Percentiles rank a stretch among this genome's conserved stretches.
Evolutionary conservation across 2,113 vertebrate genomes (phyloP).

Genomic region (Hucho hucho): DNA sequence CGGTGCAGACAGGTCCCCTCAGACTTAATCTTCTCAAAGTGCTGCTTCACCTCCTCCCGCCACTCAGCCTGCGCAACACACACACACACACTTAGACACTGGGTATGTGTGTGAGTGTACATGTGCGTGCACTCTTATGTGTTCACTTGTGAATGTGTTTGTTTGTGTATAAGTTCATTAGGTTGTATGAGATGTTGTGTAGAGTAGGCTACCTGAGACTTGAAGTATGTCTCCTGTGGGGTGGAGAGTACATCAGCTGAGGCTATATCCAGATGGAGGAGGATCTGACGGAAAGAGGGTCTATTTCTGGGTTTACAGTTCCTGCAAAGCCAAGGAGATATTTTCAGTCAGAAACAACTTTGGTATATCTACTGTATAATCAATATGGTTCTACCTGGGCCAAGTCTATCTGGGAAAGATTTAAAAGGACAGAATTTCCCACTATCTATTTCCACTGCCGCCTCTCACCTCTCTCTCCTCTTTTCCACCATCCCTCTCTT

Average conservation of each 20-base stretch:
- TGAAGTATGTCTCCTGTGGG: slow-evolving; percentile 96
- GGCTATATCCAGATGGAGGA: slow-evolving; percentile 94
- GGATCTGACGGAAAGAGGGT: slow-evolving; percentile 95
- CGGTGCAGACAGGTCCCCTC: slow-evolving; percentile 96
- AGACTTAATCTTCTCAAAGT: slow-evolving; percentile 98
- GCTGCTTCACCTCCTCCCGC: slow-evolving; percentile 95
- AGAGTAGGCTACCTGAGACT: slow-evolving; percentile 81
- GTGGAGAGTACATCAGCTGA: slow-evolving; percentile 95
- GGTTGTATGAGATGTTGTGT: neutral
- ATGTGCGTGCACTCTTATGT: neutral
- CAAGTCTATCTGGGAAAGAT: neutral
- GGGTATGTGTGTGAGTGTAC: neutral
- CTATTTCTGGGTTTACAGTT: slow-evolving; percentile 94
- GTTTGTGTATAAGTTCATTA: neutral
- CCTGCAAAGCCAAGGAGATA: slow-evolving; percentile 70
- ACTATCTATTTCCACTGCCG: slow-evolving; percentile 6
- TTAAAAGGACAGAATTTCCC: slow-evolving; percentile 22
- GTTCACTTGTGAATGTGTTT: neutral
- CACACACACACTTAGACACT: slow-evolving; percentile 2
- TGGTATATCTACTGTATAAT: slow-evolving; percentile 42
- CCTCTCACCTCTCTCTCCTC: neutral
- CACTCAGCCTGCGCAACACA: slow-evolving; percentile 84
- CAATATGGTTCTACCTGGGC: slow-evolving; percentile 32
- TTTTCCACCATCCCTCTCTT: neutral
- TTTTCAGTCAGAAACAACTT: slow-evolving; percentile 33